Evolutionary conservation across 2,113 vertebrate genomes (phyloP), one percentile per base, ranked within the genome.

Genomic region (Diadophis punctatus): DNA sequence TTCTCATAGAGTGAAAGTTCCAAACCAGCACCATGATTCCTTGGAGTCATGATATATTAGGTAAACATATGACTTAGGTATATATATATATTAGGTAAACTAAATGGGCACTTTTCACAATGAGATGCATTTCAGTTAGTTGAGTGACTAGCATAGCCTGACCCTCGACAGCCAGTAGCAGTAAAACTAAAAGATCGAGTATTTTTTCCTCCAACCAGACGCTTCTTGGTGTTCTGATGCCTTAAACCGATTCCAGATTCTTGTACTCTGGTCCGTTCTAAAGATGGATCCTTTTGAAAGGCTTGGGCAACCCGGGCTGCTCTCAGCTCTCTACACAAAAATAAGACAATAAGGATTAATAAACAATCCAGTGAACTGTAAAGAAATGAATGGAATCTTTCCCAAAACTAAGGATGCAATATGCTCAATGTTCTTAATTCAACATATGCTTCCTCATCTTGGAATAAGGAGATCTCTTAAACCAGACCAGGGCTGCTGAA

Each of bases 121-220:
- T 92, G 91, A 58, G 56, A 10, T 68, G 1, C 84, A 92, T 43
- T 88, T 94, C 68, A 91, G 55, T 87, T 92, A 60, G n/a, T 91
- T 68, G 90, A 96, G 18, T 10, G 86, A 53, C 89, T 14, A 51
- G 90, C 48, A 92, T 92, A 94, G 53, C 20, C 7, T 53, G 88
- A 12, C 93, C 43, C 23, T 96, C 95, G 97, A 90, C 94, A 97
- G 91, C 95, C 94, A 10, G 87, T 96, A 48, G 92, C 93, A 60
- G 96, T 97, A 89, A 98, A 98, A 95, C 99, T 98, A 94, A 98
- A 97, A 0, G 99, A 99, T n/a, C 98, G 98, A 2, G 91, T 91
- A 0, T 95, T 96, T 92, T 96, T 98, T 90, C 97, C 94, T 85
- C 99, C 98, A 58, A 98, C 98, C 46, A 98, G 97, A 88, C 95